Conservation (phyloP, 2,797 vertebrate genomes). For the Hafferia zeledoni region DNA sequence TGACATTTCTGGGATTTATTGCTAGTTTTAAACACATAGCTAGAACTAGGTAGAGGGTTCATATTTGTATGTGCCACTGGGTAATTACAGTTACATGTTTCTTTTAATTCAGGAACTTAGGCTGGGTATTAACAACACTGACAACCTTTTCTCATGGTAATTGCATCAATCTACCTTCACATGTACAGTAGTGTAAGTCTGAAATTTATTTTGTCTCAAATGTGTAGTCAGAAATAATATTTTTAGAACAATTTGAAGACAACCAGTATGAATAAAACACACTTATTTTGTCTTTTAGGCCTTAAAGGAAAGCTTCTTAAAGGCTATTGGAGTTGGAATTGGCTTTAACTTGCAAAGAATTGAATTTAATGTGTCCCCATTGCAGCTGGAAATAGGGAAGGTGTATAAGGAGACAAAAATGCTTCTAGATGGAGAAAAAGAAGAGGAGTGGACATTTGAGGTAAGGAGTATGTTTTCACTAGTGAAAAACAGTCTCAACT, state of each 20-base stretch:
- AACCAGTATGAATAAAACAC: neutral
- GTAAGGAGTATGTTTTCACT: slow-evolving; percentile 74
- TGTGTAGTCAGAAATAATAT: neutral
- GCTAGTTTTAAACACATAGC: neutral
- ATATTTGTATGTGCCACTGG: neutral
- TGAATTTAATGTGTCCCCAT: slow-evolving; percentile 88
- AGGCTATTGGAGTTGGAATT: slow-evolving; percentile 91
- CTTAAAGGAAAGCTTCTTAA: slow-evolving; percentile 97
- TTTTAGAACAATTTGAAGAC: neutral
- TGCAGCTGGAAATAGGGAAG: slow-evolving; percentile 78
- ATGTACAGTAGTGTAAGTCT: neutral
- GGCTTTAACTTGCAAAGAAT: slow-evolving; percentile 92
- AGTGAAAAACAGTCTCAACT: neutral
- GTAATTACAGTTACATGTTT: neutral
- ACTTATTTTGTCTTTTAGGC: slow-evolving; percentile 76
- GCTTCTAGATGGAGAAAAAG: slow-evolving; percentile 88
- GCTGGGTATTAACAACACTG: neutral
- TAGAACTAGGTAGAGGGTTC: neutral
- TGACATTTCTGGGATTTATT: neutral
- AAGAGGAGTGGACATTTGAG: slow-evolving; percentile 91
- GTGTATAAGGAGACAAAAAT: slow-evolving; percentile 86
- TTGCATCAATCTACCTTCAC: neutral
- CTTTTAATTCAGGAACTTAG: neutral
- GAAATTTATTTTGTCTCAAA: neutral
- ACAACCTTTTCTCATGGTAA: neutral